These are phyloP conservation scores for Mormyrus hasselquistii DNA, from an alignment of 2,797 vertebrate species.

Conservation along the genomic window DNA sequence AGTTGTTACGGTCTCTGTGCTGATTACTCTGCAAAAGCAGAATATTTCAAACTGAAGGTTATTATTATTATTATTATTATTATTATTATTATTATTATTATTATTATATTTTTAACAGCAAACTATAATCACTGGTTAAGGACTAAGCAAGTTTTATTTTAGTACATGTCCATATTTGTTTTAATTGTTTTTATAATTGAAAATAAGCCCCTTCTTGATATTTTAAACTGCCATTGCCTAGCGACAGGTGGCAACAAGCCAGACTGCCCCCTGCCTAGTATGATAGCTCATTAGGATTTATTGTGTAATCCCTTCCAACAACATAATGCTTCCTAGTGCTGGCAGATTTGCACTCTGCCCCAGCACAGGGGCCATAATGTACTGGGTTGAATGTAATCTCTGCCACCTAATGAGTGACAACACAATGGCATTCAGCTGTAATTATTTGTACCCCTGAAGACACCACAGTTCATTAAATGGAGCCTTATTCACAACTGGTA, in stretches of 20 bases:
- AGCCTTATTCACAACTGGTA: neutral
- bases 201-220: neutral
- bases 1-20: neutral
- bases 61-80: neutral
- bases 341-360: constrained; percentile 19
- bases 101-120: neutral
- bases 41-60: neutral
- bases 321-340: constrained; percentile 22
- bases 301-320: constrained; percentile 26
- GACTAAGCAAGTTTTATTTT: constrained; percentile 13
- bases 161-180: constrained; percentile 10
- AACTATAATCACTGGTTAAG: neutral
- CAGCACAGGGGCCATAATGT: neutral
- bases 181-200: constrained; percentile 21
- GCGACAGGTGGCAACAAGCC: constrained; percentile 23
- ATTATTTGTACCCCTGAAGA: constrained; percentile 22
- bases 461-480: neutral
- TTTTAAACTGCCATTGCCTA: constrained; percentile 23
- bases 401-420: constrained; percentile 20
- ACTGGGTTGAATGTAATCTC: constrained; percentile 23
- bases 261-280: constrained; percentile 12
- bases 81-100: neutral
- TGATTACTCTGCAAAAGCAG: neutral
- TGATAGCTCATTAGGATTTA: constrained; percentile 28
- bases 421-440: neutral